Percentiles rank a stretch among this genome's conserved stretches.
Conservation (phyloP, 2,888 invertebrate species). For the Zootermopsis nevadensis region DNA sequence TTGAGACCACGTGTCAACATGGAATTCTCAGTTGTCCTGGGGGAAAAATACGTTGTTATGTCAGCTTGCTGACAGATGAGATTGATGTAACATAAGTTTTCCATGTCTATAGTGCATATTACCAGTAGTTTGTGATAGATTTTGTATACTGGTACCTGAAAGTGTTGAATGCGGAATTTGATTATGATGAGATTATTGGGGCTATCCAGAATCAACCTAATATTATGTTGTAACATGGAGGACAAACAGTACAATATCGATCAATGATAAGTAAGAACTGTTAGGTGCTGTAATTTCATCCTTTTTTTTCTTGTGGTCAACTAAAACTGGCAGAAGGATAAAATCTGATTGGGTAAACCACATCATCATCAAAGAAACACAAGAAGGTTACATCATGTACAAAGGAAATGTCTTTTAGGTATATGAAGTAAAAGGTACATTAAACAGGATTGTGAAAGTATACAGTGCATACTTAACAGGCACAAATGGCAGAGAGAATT, state of each 20-base stretch:
- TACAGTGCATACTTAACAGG: no score
- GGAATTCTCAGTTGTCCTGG: not conserved
- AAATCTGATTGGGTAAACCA: not conserved
- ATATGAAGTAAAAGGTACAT: no score
- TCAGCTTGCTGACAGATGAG: not conserved
- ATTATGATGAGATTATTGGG: not conserved
- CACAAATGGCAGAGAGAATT: no score
- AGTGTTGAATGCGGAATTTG: not conserved
- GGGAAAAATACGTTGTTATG: not conserved
- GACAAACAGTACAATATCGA: not conserved
- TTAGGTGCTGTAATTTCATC: not conserved
- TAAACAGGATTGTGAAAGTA: no score
- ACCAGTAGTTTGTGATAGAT: conserved; percentile 17
- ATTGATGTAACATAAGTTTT: not conserved
- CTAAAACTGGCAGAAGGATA: not conserved
- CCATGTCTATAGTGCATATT: conserved; percentile 7
- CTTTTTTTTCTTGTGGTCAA: not conserved
- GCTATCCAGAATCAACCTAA: not conserved
- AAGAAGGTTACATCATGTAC: not conserved
- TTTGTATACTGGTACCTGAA: not conserved
- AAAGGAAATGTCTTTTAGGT: no score
- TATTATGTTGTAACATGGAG: not conserved
- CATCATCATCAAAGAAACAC: not conserved
- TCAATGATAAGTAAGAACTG: not conserved
- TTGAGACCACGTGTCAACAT: not conserved